Base-by-base conservation (phyloP, 2,888 invertebrate genomes). In the Sarcophaga rosellei region DNA sequence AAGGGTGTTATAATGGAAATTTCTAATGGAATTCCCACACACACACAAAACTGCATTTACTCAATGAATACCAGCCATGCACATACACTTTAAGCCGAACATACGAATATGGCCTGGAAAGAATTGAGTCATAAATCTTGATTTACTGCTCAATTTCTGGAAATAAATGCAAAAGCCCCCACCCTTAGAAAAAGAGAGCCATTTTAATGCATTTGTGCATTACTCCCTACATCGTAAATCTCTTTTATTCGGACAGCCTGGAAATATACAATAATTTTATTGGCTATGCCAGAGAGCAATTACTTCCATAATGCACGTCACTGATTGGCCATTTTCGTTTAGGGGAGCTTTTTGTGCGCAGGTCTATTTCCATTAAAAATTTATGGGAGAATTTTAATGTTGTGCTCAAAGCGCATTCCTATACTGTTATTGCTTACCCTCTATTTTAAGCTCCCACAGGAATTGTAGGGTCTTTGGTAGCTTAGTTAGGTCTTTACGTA, bases 261-360 rank as follows among this genome's bases (percentile, higher is more conserved):
- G 89, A 89, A 89, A 88, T 89, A 87, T 87, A 84, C 88, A 88
- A 70, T 21, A 47, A 0, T 68, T 20, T 62, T 10, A 88, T 88
- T 89, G 88, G 89, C 57, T 23, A 1, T 3, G 6, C 3, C 44
- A 73, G 77, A 83, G 86, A 83, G 82, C 15, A 77, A 45, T 77
- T 70, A 57, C 44, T n/a, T 21, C 17, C 44, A 44, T 77, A 83
- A 23, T 44, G 59, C 87, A 85, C 23, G 15, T 1, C 6, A n/a
- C 44, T 79, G 89, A 92, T 92, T 92, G 92, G 93, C 81, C 25
- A 8, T 1, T 11, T 8, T 2, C 53, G 57, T 8, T 10, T 89
- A 89, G 89, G 92, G 92, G 91, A 90, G 90, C 91, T 90, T 90
- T 86, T 85, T 82, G 2, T 88, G 90, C 90, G 91, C 91, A 90